phyloP scores from a whole-genome alignment of 2,113 vertebrate genomes.

The Corythaeola cristata region DNA sequence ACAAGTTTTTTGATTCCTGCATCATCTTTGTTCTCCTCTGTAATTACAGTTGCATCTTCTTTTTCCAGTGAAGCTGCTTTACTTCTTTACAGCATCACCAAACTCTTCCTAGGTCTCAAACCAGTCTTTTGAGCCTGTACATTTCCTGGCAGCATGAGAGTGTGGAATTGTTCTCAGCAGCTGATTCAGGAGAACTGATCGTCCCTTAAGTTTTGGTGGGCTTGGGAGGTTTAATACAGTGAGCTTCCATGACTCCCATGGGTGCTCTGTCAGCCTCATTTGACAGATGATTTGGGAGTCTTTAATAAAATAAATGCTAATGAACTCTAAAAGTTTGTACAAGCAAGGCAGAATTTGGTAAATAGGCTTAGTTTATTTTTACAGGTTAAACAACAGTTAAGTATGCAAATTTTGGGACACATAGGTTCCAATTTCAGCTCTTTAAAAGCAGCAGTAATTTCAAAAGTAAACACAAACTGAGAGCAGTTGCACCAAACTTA shows the following conservation, averaged over 20 bases:
- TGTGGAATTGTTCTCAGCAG: neutral
- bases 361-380: neutral
- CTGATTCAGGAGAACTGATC: neutral
- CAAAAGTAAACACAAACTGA: neutral
- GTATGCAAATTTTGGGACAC: neutral
- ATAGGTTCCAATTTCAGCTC: neutral
- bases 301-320: neutral
- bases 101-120: neutral
- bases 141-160: neutral
- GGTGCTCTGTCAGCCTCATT: neutral
- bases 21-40: neutral
- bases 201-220: neutral
- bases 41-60: neutral
- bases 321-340: neutral
- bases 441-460: neutral
- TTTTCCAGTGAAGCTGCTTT: neutral
- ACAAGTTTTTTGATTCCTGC: neutral
- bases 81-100: neutral
- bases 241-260: neutral
- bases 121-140: neutral
- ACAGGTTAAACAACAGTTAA: neutral
- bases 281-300: neutral
- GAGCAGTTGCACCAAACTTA: neutral
- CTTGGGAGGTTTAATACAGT: neutral
- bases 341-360: neutral